Conservation (phyloP, 2,888 invertebrate genomes). For the Cephus pulcher region DNA sequence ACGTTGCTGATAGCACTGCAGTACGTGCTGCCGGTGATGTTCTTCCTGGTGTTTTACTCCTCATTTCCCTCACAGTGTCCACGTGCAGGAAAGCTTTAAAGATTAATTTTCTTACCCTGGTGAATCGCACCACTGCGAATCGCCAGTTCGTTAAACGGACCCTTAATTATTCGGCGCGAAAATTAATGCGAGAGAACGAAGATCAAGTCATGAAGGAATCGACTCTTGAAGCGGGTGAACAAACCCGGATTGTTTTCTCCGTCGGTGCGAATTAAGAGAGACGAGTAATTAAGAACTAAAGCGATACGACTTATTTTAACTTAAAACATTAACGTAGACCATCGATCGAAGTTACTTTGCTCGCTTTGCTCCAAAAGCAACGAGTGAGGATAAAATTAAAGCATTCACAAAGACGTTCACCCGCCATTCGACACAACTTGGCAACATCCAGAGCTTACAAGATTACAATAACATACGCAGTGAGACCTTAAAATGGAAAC, state of each 20-base stretch:
- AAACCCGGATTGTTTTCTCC: background rate
- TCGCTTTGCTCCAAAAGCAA: background rate
- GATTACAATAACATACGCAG: background rate
- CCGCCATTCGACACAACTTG: background rate
- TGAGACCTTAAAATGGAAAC: background rate
- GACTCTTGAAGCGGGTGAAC: background rate
- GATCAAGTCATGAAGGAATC: background rate
- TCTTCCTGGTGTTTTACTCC: background rate
- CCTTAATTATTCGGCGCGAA: background rate
- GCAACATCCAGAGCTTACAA: too few species aligned
- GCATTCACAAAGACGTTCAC: background rate
- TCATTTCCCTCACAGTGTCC: background rate
- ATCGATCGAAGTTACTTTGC: background rate
- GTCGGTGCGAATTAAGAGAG: background rate
- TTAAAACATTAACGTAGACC: background rate
- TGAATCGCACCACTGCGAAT: background rate
- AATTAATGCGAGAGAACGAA: background rate
- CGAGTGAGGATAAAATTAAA: background rate
- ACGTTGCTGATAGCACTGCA: background rate
- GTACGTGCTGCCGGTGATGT: background rate
- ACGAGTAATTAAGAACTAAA: background rate
- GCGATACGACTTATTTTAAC: background rate
- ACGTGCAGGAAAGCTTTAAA: background rate
- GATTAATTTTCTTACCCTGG: slow-evolving; percentile 4
- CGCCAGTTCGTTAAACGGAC: background rate